phyloP scores from a whole-genome alignment of 2,888 invertebrate genomes.

The Rhynchonema sp. region DNA sequence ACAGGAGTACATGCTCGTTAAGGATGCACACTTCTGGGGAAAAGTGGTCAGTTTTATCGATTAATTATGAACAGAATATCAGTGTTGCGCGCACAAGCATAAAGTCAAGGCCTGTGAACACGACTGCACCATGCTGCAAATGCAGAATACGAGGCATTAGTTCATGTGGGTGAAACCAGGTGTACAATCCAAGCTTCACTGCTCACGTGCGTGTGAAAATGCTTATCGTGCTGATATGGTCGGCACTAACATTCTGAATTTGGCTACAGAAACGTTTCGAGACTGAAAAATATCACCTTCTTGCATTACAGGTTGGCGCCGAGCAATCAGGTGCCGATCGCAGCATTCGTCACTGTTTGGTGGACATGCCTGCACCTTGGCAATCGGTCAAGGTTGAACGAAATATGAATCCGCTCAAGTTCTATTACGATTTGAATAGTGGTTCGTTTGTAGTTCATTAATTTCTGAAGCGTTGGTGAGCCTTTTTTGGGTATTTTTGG shows the following conservation, averaged over 20 bases:
- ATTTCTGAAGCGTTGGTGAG: background rate
- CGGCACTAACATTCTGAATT: no score
- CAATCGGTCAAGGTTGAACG: slow-evolving; percentile 59
- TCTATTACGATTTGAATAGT: slow-evolving; percentile 76
- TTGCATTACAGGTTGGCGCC: background rate
- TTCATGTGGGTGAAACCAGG: no score
- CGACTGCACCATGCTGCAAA: no score
- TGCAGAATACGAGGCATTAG: no score
- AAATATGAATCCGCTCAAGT: slow-evolving; percentile 75
- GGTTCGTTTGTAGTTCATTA: background rate
- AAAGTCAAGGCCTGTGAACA: no score
- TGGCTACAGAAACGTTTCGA: background rate
- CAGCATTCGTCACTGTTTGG: slow-evolving; percentile 21
- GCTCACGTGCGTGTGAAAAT: no score
- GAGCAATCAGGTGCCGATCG: background rate
- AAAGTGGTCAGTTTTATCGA: no score
- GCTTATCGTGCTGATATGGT: no score
- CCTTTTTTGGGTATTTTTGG: background rate
- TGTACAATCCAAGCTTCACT: no score
- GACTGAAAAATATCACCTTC: background rate
- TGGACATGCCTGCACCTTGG: slow-evolving; percentile 69
- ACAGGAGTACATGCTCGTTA: slow-evolving; percentile 66
- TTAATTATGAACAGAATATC: no score
- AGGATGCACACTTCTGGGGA: slow-evolving; percentile 67
- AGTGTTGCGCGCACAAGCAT: no score